These are phyloP conservation scores for Pogonocichla stellata DNA, from an alignment of 2,113 vertebrate genomes.

Conservation along the genomic window DNA sequence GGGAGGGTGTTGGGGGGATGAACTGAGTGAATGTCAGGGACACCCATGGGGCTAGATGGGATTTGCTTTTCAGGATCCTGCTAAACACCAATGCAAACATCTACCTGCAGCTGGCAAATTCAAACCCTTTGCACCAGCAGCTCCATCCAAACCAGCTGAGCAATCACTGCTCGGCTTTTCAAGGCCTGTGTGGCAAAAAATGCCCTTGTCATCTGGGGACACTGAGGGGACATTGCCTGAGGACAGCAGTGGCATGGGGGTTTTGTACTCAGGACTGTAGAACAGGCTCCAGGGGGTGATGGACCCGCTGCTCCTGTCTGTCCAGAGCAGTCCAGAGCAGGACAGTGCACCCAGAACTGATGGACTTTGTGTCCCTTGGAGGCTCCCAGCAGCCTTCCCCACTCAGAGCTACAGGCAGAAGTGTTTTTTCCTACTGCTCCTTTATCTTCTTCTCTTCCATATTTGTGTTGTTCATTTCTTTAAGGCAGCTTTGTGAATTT, in stretches of 20 bases:
- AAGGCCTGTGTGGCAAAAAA: background rate
- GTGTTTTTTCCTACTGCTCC: slow-evolving; percentile 6
- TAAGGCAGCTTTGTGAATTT: slow-evolving; percentile 21
- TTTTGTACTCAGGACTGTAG: background rate
- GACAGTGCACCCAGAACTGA: background rate
- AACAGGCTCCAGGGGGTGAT: background rate
- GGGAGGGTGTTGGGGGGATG: background rate
- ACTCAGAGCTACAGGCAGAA: background rate
- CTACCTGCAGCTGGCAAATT: background rate
- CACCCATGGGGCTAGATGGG: background rate
- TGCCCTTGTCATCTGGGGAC: background rate
- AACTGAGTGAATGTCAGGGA: background rate
- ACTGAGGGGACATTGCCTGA: background rate
- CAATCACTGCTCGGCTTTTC: background rate
- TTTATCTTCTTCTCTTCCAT: slow-evolving; percentile 34
- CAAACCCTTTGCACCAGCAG: background rate
- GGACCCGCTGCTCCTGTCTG: background rate
- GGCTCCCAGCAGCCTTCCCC: background rate
- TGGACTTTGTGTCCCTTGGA: background rate
- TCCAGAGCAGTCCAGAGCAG: background rate
- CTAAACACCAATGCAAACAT: background rate
- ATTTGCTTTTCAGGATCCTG: background rate
- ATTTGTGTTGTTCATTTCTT: slow-evolving; percentile 34
- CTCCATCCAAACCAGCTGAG: background rate
- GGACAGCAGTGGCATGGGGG: background rate